Conservation (phyloP, 2,797 vertebrate genomes). For the Hemibagrus guttatus region DNA sequence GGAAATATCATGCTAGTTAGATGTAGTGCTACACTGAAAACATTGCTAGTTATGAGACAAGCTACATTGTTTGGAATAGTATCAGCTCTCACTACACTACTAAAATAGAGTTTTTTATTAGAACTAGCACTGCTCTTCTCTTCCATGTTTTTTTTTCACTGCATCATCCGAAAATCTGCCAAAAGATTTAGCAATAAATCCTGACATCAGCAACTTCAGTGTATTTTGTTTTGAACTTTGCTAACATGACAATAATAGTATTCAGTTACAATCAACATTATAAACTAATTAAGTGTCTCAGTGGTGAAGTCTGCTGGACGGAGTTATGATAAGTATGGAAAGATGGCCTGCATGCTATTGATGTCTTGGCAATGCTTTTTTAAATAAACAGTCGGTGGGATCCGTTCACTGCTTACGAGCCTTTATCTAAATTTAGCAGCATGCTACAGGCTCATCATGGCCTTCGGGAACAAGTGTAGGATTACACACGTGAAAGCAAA, state of each 20-base stretch:
- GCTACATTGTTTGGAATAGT: not conserved
- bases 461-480: conserved; percentile 50
- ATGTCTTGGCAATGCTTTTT: conserved; percentile 73
- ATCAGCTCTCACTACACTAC: not conserved
- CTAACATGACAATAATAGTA: conserved; percentile 2
- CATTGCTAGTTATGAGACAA: not conserved
- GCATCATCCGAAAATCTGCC: not conserved
- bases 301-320: not conserved
- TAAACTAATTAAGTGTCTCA: conserved; percentile 29
- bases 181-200: not conserved
- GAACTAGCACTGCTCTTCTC: not conserved
- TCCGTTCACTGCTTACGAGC: conserved; percentile 73
- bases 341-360: conserved; percentile 70
- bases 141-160: not conserved
- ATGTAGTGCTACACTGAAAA: not conserved
- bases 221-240: not conserved
- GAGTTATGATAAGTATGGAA: conserved; percentile 70
- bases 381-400: conserved; percentile 70
- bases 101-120: not conserved
- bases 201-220: not conserved
- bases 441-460: conserved; percentile 56
- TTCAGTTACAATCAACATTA: not conserved
- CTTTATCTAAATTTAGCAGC: conserved; percentile 77
- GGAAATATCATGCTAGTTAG: not conserved
- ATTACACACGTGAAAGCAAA: conserved; percentile 52